Evolutionary conservation across 2,888 invertebrate species (phyloP).

Genomic region (Listrodromus nycthemerus): DNA sequence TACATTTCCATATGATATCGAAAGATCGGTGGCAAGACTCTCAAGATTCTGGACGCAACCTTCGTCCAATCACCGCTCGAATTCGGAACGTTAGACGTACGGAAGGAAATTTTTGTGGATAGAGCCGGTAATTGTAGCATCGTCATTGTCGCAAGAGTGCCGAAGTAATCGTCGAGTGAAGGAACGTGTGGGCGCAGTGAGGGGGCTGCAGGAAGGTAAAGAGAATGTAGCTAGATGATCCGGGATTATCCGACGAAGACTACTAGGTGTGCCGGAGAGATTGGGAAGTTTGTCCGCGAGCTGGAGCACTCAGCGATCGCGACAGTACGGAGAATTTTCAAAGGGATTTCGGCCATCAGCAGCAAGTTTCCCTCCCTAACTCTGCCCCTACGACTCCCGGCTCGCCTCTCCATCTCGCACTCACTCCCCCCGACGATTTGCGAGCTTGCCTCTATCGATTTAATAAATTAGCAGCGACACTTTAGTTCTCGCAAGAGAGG

Average conservation of each 20-base stretch:
- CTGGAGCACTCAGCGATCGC: slow-evolving; percentile 28
- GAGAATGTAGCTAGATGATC: slow-evolving; percentile 70
- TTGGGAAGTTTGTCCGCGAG: slow-evolving; percentile 72
- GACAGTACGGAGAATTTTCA: slow-evolving; percentile 47
- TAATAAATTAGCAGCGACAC: slow-evolving; percentile 57
- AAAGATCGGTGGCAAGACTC: too few relatives aligned
- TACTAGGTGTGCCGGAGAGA: slow-evolving; percentile 64
- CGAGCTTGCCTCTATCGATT: slow-evolving; percentile 40
- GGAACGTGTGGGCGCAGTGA: neutral
- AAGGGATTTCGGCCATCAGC: slow-evolving; percentile 42
- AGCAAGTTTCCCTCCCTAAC: slow-evolving; percentile 30
- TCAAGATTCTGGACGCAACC: too few relatives aligned
- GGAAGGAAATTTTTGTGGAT: neutral
- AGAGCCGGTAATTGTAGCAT: neutral
- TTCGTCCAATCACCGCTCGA: too few relatives aligned
- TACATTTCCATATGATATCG: too few relatives aligned
- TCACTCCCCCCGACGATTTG: slow-evolving; percentile 33
- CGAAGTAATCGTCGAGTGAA: neutral
- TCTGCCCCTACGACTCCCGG: slow-evolving; percentile 9
- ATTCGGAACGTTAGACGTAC: neutral
- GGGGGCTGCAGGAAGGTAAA: slow-evolving; percentile 30
- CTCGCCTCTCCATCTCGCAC: slow-evolving; percentile 17
- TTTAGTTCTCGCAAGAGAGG: slow-evolving; percentile 21
- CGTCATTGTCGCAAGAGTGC: neutral
- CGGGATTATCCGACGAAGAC: slow-evolving; percentile 73